Conservation (phyloP, 2,888 invertebrate species). For the Calliphora vomitoria region DNA sequence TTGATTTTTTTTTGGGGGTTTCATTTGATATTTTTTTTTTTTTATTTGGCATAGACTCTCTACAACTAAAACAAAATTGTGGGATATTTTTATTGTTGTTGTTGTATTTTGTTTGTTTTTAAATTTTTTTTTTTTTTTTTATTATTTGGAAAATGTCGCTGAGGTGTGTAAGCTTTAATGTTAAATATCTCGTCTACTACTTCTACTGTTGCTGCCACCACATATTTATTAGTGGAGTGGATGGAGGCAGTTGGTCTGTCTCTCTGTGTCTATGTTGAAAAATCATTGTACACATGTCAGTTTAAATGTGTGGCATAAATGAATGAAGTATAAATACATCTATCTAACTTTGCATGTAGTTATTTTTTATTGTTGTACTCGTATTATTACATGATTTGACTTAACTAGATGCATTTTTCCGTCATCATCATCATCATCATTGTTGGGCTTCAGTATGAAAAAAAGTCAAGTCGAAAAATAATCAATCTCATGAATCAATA, state of each 20-base stretch:
- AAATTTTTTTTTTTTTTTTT: slow-evolving; percentile 2
- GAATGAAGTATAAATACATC: slow-evolving; percentile 17
- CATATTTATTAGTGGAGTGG: not conserved
- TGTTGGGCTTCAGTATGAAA: slow-evolving; percentile 27
- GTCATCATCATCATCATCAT: slow-evolving; percentile 23
- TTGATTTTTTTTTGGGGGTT: slow-evolving; percentile 22
- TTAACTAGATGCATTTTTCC: slow-evolving; percentile 71
- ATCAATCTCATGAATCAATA: slow-evolving; percentile 71
- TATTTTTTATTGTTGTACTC: slow-evolving; percentile 58
- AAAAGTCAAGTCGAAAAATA: slow-evolving; percentile 33
- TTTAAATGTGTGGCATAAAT: slow-evolving; percentile 20
- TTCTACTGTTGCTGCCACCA: slow-evolving; percentile 35
- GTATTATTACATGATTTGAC: slow-evolving; percentile 71
- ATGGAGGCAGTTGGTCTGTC: slow-evolving; percentile 20
- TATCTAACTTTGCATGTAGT: slow-evolving; percentile 7
- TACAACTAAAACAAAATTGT: slow-evolving; percentile 58
- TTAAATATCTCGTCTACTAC: slow-evolving; percentile 65
- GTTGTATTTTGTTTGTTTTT: slow-evolving; percentile 24
- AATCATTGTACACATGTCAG: slow-evolving; percentile 27
- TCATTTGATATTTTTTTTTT: slow-evolving; percentile 37
- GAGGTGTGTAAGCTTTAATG: slow-evolving; percentile 73
- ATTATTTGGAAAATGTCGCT: slow-evolving; percentile 63
- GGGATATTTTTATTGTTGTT: slow-evolving; percentile 61
- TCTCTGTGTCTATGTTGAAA: not conserved
- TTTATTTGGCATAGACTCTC: slow-evolving; percentile 44